A percentile compares a stretch with the other conserved stretches of the same genome.
phyloP scores from a whole-genome alignment of 2,888 invertebrate genomes.

The Trachelus troglodyta region DNA sequence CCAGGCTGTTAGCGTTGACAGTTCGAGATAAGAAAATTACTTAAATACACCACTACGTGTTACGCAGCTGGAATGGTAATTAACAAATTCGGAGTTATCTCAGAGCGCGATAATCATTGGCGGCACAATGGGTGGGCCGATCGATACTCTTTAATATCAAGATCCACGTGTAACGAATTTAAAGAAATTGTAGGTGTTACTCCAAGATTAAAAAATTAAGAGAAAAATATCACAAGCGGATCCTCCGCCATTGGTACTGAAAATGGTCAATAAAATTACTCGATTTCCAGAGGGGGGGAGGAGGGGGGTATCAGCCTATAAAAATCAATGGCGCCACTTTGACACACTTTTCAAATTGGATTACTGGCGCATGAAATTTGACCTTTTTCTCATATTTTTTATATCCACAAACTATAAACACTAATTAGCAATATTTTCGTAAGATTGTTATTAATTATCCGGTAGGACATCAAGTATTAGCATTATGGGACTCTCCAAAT shows the following conservation, averaged over 20 bases:
- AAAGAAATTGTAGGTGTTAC: background rate
- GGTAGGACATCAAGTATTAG: background rate
- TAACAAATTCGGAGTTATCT: background rate
- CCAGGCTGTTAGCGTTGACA: background rate
- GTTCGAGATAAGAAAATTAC: background rate
- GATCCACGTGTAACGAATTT: background rate
- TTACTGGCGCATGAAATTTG: background rate
- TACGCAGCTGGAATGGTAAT: background rate
- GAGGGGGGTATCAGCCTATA: background rate
- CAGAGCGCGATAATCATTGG: background rate
- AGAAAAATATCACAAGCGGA: background rate
- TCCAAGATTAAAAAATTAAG: background rate
- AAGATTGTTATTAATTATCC: background rate
- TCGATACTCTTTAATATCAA: background rate
- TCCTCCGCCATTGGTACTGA: background rate
- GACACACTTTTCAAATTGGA: background rate
- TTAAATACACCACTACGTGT: background rate
- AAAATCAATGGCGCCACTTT: background rate
- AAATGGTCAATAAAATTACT: background rate
- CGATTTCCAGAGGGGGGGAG: background rate
- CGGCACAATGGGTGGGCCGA: background rate
- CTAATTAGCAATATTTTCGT: background rate
- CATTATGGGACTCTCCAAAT: background rate
- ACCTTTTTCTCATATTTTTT: background rate
- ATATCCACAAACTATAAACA: background rate